Percentiles rank a stretch among this genome's conserved stretches.
Conservation (phyloP, 2,113 vertebrate species). For the Dolichallabes microphthalmus region DNA sequence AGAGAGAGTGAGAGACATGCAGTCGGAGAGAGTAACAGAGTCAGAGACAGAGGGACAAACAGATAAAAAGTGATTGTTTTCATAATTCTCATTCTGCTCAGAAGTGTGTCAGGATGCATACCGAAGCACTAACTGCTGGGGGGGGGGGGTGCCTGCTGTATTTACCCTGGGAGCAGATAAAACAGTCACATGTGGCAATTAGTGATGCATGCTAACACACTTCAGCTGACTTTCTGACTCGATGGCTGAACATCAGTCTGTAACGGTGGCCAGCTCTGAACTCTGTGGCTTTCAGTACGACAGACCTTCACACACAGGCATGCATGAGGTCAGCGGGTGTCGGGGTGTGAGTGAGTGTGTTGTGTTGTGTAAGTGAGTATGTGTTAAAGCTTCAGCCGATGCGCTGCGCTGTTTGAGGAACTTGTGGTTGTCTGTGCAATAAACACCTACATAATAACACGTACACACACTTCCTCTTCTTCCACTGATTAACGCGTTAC, state of each 20-base stretch:
- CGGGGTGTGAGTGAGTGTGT: not conserved
- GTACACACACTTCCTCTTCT: not conserved
- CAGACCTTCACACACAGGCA: not conserved
- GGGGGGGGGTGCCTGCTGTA: too few relatives aligned
- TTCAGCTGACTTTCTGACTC: not conserved
- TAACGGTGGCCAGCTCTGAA: not conserved
- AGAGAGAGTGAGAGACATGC: not conserved
- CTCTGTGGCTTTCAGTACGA: not conserved
- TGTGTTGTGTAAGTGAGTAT: not conserved
- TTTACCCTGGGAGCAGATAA: not conserved
- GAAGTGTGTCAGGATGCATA: not conserved
- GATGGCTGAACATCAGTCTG: too few relatives aligned
- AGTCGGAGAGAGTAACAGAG: not conserved
- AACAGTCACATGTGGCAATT: not conserved
- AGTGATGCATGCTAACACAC: not conserved
- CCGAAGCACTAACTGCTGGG: not conserved
- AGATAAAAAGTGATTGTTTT: not conserved
- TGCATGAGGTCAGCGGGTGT: not conserved
- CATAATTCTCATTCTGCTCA: not conserved
- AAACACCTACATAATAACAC: constrained; percentile 26
- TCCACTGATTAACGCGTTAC: not conserved
- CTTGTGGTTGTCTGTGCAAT: constrained; percentile 8
- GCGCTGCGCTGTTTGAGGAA: not conserved
- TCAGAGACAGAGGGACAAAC: not conserved
- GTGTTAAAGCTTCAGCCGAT: not conserved